phyloP scores from a whole-genome alignment of 2,888 invertebrate species.

The Bruchidius siliquastri region DNA sequence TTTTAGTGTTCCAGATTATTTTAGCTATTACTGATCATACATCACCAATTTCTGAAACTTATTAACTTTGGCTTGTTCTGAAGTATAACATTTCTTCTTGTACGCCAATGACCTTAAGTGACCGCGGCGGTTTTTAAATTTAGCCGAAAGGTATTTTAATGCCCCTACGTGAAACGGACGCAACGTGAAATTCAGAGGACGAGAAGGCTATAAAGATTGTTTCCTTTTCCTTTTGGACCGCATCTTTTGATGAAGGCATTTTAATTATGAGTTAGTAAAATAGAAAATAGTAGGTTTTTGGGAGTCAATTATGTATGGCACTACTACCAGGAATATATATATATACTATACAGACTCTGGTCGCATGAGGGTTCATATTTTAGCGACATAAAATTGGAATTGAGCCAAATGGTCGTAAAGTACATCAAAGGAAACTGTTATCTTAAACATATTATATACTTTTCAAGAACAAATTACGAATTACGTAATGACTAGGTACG shows the following conservation, averaged over 20 bases:
- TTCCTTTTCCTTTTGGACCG: not conserved
- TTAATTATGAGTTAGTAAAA: not conserved
- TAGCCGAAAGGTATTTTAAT: not conserved
- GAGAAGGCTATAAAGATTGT: not conserved
- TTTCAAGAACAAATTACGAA: too few relatives aligned
- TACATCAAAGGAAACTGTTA: not conserved
- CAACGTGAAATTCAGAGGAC: not conserved
- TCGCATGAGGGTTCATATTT: too few relatives aligned
- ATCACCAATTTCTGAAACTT: too few relatives aligned
- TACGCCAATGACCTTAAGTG: not conserved
- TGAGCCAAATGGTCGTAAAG: not conserved
- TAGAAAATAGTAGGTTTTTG: not conserved
- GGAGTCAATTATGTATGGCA: not conserved
- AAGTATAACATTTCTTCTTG: not conserved
- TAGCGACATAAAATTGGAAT: not conserved
- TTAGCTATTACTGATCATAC: too few relatives aligned
- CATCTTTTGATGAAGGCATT: not conserved
- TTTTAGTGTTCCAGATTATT: too few relatives aligned
- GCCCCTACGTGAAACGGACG: not conserved
- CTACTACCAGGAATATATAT: not conserved
- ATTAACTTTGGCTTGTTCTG: too few relatives aligned
- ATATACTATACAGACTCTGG: not conserved
- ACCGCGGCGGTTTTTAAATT: not conserved
- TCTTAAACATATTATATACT: too few relatives aligned
- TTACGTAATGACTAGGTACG: too few relatives aligned